Evolutionary conservation across 2,888 invertebrate species (phyloP).

Genomic region (Drosophila pegasa): DNA sequence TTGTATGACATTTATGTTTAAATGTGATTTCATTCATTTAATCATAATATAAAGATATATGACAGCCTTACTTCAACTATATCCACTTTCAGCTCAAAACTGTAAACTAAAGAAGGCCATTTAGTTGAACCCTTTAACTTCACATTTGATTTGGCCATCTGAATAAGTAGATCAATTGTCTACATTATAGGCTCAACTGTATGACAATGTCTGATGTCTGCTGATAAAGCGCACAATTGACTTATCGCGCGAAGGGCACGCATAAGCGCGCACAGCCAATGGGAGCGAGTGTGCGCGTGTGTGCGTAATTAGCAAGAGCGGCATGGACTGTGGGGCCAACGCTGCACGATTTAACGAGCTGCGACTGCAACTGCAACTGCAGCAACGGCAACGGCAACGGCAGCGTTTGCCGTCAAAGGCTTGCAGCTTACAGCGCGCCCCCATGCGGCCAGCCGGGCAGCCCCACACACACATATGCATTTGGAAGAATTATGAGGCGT

Average conservation of each 20-base stretch:
- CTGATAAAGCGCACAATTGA: not conserved
- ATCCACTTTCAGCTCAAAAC: no score
- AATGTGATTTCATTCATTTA: no score
- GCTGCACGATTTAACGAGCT: slow-evolving; percentile 72
- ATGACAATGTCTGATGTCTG: not conserved
- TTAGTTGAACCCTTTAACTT: no score
- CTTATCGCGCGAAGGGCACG: slow-evolving; percentile 11
- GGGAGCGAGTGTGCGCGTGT: slow-evolving; percentile 32
- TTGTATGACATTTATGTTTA: no score
- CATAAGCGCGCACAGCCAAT: slow-evolving; percentile 37
- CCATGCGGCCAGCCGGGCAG: slow-evolving; percentile 48
- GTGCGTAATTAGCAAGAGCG: slow-evolving; percentile 77
- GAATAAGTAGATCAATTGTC: no score
- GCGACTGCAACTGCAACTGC: slow-evolving; percentile 47
- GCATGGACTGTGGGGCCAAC: slow-evolving; percentile 31
- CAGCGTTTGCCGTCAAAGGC: slow-evolving; percentile 52
- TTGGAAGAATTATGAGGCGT: slow-evolving; percentile 76
- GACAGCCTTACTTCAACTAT: no score
- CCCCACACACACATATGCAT: slow-evolving; percentile 74
- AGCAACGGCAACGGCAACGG: slow-evolving; percentile 16
- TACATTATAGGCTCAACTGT: no score
- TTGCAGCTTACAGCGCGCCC: slow-evolving; percentile 59
- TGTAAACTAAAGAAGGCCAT: no score
- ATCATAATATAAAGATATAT: no score
- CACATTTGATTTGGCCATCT: no score